These are phyloP conservation scores for Lateolabrax maculatus DNA, from an alignment of 2,797 vertebrate species.

Conservation along the genomic window DNA sequence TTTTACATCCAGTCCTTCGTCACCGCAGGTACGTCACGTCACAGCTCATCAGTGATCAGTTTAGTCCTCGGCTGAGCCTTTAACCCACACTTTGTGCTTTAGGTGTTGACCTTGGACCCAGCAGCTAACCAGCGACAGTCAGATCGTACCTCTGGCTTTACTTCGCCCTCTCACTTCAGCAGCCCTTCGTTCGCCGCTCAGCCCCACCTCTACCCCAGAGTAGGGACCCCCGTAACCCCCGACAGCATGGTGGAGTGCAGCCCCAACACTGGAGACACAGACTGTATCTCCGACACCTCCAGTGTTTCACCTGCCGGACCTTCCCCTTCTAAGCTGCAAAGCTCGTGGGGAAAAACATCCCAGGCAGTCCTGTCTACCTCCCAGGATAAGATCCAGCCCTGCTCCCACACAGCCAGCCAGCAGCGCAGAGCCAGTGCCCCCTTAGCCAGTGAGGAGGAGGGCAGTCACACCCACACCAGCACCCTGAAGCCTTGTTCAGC, in stretches of 20 bases:
- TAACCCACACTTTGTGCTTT: constrained; percentile 39
- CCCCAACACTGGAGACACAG: constrained; percentile 84
- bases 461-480: constrained; percentile 81
- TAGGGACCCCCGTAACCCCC: constrained; percentile 83
- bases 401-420: constrained; percentile 62
- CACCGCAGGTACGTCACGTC: constrained; percentile 87
- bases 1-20: constrained; percentile 82
- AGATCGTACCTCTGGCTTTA: constrained; percentile 84
- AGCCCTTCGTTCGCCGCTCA: constrained; percentile 77
- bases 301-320: constrained; percentile 76
- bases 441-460: constrained; percentile 85
- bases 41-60: neutral
- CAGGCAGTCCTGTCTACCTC: constrained; percentile 45
- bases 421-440: constrained; percentile 63
- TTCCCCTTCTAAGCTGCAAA: constrained; percentile 62
- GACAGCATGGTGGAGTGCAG: constrained; percentile 89
- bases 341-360: constrained; percentile 64
- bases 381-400: constrained; percentile 45
- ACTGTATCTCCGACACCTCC: constrained; percentile 88
- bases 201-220: constrained; percentile 58
- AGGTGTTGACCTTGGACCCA: constrained; percentile 91
- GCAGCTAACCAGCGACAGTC: constrained; percentile 85
- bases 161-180: constrained; percentile 78
- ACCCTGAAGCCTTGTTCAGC: constrained; percentile 71
- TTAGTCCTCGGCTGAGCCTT: neutral